Evolutionary conservation across 2,888 invertebrate species (phyloP).

Genomic region (Eumerus sabulonum): DNA sequence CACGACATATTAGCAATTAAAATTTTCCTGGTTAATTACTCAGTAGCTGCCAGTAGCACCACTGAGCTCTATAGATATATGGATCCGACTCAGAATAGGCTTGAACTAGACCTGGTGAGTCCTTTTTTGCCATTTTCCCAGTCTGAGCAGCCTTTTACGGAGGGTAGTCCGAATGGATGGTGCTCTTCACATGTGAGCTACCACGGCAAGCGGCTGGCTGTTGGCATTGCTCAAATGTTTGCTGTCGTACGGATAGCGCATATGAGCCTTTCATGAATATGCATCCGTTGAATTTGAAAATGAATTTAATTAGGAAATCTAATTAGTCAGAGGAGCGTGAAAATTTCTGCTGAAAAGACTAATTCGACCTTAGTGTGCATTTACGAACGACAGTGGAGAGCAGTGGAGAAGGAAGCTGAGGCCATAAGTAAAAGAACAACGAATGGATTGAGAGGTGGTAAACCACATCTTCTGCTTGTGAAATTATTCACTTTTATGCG

Average conservation of each 20-base stretch:
- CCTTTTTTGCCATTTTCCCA: constrained; percentile 42
- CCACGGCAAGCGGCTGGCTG: constrained; percentile 1
- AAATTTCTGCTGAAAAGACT: constrained; percentile 70
- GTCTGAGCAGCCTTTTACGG: constrained; percentile 37
- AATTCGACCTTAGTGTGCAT: constrained; percentile 66
- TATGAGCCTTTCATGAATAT: constrained; percentile 71
- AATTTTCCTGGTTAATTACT: constrained; percentile 79
- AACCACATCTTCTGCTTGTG: too few relatives aligned
- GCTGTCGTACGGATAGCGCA: constrained; percentile 33
- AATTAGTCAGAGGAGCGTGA: constrained; percentile 79
- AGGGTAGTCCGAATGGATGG: constrained; percentile 20
- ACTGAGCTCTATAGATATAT: background rate
- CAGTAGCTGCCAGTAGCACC: constrained; percentile 33
- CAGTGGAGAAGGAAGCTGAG: constrained; percentile 1
- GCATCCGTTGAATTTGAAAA: constrained; percentile 65
- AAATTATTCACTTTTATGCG: too few relatives aligned
- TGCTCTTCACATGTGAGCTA: constrained; percentile 24
- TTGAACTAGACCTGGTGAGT: constrained; percentile 38
- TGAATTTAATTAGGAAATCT: constrained; percentile 79
- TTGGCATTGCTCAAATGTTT: constrained; percentile 28
- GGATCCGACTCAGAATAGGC: constrained; percentile 21
- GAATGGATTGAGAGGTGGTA: too few relatives aligned
- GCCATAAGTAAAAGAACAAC: too few relatives aligned
- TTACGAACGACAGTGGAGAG: constrained; percentile 19
- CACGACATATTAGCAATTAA: constrained; percentile 78